Percentiles rank a stretch among this genome's conserved stretches.
Conservation (phyloP, 2,113 vertebrate genomes). For the Pygoscelis adeliae region DNA sequence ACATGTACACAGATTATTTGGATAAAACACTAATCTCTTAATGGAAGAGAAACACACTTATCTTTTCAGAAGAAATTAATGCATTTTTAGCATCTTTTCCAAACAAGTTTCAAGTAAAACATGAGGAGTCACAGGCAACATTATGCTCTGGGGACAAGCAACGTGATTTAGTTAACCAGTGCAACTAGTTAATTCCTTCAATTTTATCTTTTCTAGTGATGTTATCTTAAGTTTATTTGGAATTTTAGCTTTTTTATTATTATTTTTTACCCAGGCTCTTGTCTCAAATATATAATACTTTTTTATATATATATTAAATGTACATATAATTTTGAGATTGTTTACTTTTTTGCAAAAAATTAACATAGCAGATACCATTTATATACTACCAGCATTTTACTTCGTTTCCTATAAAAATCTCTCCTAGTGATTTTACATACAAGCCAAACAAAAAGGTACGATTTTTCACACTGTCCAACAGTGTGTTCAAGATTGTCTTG, state of each 20-base stretch:
- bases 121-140: background rate
- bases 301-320: too few relatives aligned
- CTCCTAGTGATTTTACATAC: background rate
- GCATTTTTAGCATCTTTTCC: background rate
- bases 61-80: background rate
- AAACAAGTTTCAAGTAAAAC: background rate
- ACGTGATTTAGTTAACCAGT: background rate
- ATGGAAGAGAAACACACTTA: background rate
- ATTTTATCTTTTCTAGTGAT: background rate
- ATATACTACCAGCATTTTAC: background rate
- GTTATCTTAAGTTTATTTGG: background rate
- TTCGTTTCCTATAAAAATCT: background rate
- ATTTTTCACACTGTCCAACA: background rate
- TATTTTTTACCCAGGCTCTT: background rate
- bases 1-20: background rate
- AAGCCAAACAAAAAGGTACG: background rate
- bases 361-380: background rate
- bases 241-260: background rate
- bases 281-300: background rate
- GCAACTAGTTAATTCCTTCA: background rate
- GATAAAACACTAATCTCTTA: background rate
- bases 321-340: background rate
- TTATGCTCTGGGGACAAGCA: background rate
- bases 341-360: background rate
- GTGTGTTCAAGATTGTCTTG: background rate